phyloP scores from a whole-genome alignment of 2,888 invertebrate genomes.

The Melieria omissa region DNA sequence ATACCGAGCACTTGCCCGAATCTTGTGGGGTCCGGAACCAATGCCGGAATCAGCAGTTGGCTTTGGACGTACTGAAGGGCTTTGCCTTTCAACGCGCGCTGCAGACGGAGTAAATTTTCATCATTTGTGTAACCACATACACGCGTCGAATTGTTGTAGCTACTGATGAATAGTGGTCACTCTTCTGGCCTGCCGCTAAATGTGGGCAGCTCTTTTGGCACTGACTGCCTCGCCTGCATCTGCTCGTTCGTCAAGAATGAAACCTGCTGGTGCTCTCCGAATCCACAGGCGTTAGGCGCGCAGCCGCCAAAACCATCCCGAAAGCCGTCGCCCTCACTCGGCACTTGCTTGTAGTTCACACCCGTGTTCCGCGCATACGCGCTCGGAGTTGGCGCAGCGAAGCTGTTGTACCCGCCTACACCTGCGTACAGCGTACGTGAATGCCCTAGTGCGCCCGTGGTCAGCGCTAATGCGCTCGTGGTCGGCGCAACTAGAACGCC shows the following conservation, averaged over 20 bases:
- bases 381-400: too few species aligned
- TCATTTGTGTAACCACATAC: conserved; percentile 36
- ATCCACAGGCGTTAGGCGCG: too few species aligned
- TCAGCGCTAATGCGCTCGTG: too few species aligned
- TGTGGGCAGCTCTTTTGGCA: conserved; percentile 16
- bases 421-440: too few species aligned
- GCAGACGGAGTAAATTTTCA: conserved; percentile 34
- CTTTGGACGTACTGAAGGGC: conserved; percentile 36
- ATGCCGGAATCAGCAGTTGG: conserved; percentile 30
- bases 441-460: too few species aligned
- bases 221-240: conserved; percentile 8
- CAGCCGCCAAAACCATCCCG: too few species aligned
- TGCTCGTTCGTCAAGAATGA: not conserved
- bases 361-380: too few species aligned
- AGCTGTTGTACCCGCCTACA: too few species aligned
- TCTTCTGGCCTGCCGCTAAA: conserved; percentile 17
- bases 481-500: too few species aligned
- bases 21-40: not conserved
- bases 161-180: conserved; percentile 20
- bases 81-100: conserved; percentile 34
- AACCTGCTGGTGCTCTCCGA: too few species aligned
- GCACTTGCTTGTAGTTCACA: too few species aligned
- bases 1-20: not conserved
- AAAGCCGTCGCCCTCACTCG: too few species aligned
- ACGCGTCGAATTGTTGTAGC: conserved; percentile 24